Conservation (phyloP, 2,797 vertebrate species). For the Craterocephalus amniculus region DNA sequence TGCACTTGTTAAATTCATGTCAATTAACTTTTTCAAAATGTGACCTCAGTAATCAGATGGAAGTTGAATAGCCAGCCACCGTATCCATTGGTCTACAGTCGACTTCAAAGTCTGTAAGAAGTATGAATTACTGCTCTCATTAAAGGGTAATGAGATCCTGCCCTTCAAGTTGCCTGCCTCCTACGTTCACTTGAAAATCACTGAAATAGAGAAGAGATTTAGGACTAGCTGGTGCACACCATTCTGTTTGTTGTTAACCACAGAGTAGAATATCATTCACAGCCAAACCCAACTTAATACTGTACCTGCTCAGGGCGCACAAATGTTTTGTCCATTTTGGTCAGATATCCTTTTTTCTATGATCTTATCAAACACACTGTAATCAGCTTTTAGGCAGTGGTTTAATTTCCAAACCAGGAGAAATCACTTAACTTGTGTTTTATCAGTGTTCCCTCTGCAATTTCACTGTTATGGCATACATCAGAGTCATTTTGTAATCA, state of each 20-base stretch:
- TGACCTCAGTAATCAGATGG: slow-evolving; percentile 45
- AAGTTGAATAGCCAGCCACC: slow-evolving; percentile 48
- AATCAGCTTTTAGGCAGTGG: background rate
- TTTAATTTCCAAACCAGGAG: background rate
- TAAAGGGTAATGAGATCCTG: slow-evolving; percentile 61
- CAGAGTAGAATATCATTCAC: background rate
- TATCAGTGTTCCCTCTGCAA: background rate
- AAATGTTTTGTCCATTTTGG: background rate
- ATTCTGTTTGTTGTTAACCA: background rate
- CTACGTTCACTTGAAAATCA: slow-evolving; percentile 43
- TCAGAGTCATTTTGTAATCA: too few relatives aligned
- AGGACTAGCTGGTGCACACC: background rate
- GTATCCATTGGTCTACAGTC: slow-evolving; percentile 23
- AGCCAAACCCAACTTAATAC: slow-evolving; percentile 3
- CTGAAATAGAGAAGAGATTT: slow-evolving; percentile 17
- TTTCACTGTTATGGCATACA: too few relatives aligned
- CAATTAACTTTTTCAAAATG: slow-evolving; percentile 37
- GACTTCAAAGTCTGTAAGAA: slow-evolving; percentile 27
- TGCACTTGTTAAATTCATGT: slow-evolving; percentile 27
- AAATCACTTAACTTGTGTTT: too few relatives aligned
- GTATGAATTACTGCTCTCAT: slow-evolving; percentile 47
- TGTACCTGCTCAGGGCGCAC: background rate
- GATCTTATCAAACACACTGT: background rate
- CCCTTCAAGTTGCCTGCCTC: slow-evolving; percentile 42
- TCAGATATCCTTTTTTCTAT: slow-evolving; percentile 8